These are phyloP conservation scores for Nephila pilipes DNA, from an alignment of 1,140 invertebrate genomes.

Conservation along the genomic window DNA sequence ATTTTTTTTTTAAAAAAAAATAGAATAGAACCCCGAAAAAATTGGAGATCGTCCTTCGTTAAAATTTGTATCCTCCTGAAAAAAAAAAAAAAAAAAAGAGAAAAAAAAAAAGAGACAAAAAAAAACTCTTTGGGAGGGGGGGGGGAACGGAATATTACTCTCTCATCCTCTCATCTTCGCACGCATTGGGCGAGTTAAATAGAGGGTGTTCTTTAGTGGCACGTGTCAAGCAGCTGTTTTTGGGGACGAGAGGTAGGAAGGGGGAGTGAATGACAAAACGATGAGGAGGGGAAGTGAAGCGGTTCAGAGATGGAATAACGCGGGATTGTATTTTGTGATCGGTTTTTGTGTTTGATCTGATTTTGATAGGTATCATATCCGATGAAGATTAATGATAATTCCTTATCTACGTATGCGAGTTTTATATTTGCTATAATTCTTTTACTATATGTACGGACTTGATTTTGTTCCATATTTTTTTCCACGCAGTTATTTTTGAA, in stretches of 20 bases:
- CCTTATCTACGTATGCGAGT: too few species aligned
- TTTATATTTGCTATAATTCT: too few species aligned
- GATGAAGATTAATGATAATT: too few species aligned
- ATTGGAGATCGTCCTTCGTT: not conserved
- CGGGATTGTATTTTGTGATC: not conserved
- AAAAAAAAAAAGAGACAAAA: not conserved
- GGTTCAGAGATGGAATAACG: not conserved
- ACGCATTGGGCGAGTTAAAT: conserved; percentile 15
- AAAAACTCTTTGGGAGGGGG: not conserved
- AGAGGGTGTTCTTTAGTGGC: not conserved
- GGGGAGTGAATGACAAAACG: not conserved
- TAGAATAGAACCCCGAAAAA: not conserved
- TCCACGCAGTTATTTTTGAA: too few species aligned
- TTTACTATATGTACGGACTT: too few species aligned
- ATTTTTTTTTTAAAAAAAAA: too few species aligned
- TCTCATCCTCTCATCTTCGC: not conserved
- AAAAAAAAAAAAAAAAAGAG: not conserved
- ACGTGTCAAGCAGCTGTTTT: conserved; percentile 39
- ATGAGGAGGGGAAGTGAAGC: not conserved
- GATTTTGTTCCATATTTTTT: too few species aligned
- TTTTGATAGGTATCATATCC: too few species aligned
- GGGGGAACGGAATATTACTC: too few species aligned
- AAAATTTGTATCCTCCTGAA: not conserved
- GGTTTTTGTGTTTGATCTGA: not conserved
- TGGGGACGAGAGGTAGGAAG: not conserved